phyloP scores from a whole-genome alignment of 1,140 invertebrate genomes.

The Drosophila equinoxialis region DNA sequence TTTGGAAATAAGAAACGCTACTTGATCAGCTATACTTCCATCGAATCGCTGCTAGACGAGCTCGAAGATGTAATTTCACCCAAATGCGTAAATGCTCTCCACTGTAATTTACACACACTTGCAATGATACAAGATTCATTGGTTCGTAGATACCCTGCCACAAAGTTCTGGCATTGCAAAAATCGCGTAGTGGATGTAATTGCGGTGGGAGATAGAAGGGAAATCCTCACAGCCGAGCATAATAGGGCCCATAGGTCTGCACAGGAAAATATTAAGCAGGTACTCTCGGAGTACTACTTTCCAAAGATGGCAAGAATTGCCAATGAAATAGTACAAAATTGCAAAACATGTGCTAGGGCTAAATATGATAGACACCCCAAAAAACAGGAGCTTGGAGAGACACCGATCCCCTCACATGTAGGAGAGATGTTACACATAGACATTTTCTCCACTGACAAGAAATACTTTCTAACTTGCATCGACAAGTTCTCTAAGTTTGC shows the following conservation, averaged over 20 bases:
- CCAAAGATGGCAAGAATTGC: constrained; percentile 1
- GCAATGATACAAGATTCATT: no score
- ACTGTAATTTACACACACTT: no score
- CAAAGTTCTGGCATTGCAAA: constrained; percentile 34
- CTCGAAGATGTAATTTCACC: no score
- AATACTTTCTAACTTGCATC: constrained; percentile 32
- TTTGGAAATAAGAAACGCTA: no score
- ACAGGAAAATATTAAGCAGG: constrained; percentile 27
- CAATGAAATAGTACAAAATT: constrained; percentile 33
- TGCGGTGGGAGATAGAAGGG: constrained; percentile 11
- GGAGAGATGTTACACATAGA: constrained; percentile 1
- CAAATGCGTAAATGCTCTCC: no score
- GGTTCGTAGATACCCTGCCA: constrained; percentile 22
- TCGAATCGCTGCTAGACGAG: no score
- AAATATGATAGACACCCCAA: not conserved
- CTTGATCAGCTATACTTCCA: no score
- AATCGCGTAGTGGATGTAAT: constrained; percentile 14
- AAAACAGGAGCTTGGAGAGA: constrained; percentile 25
- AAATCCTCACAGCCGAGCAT: constrained; percentile 17
- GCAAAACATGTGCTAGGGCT: constrained; percentile 27
- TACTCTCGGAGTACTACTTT: constrained; percentile 25
- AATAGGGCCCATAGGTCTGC: not conserved
- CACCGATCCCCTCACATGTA: constrained; percentile 21
- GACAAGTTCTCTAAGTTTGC: constrained; percentile 32
- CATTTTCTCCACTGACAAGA: constrained; percentile 21